These are phyloP conservation scores for Xenopus tropicalis DNA, from an alignment of 2,113 vertebrate genomes.

Conservation along the genomic window UCB_Xtro_10.0 CM004451.2:66013001-66013500, in stretches of 20 bases:
- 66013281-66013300: background rate
- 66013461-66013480: slow-evolving; percentile 42
- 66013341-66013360: slow-evolving; percentile 33
- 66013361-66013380: slow-evolving; percentile 31
- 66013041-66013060: background rate
- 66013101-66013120: too few species aligned
- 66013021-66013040: background rate
- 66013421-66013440: slow-evolving; percentile 45
- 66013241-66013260: too few species aligned
- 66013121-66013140: too few species aligned
- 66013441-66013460: slow-evolving; percentile 45
- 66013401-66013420: slow-evolving; percentile 40
- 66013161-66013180: too few species aligned
- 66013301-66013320: slow-evolving; percentile 24
- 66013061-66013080: too few species aligned
- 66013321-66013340: slow-evolving; percentile 30
- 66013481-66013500: slow-evolving; percentile 37
- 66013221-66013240: too few species aligned
- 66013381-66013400: slow-evolving; percentile 40
- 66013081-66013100: too few species aligned
- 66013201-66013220: too few species aligned
- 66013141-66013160: too few species aligned
- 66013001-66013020: background rate
- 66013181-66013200: too few species aligned
- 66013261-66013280: too few species aligned